Conservation (phyloP, 1,140 invertebrate genomes). For the Schlechtendalia chinensis region DNA sequence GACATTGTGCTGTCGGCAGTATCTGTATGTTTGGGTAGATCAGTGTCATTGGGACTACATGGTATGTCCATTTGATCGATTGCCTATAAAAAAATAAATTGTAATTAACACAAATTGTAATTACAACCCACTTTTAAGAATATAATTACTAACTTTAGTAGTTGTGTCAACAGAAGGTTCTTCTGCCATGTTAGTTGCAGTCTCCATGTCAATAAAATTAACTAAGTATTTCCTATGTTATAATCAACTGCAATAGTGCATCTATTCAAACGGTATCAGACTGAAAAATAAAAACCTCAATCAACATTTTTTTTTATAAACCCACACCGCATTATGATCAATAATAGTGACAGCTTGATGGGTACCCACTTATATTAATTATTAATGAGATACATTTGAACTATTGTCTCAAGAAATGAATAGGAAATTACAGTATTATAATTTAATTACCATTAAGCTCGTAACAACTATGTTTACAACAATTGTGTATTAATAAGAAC, state of each 20-base stretch:
- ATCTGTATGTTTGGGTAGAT: not conserved
- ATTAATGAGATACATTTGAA: constrained; percentile 8
- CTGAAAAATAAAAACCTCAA: not conserved
- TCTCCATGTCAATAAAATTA: constrained; percentile 31
- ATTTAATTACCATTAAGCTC: not conserved
- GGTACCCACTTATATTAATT: not conserved
- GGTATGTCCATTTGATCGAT: not conserved
- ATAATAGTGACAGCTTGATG: not conserved
- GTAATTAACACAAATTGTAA: not conserved
- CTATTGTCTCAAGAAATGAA: not conserved
- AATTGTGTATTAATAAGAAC: not conserved
- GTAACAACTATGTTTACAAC: not conserved
- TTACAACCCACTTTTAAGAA: too few relatives aligned
- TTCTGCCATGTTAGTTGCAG: constrained; percentile 1
- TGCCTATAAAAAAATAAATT: not conserved
- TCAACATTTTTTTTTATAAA: not conserved
- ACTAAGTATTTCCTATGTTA: not conserved
- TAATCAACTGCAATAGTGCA: constrained; percentile 2
- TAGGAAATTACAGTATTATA: not conserved
- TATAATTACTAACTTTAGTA: constrained; percentile 8
- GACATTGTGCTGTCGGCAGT: not conserved
- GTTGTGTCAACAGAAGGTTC: constrained; percentile 8
- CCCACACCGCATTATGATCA: not conserved
- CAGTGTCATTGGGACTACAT: not conserved
- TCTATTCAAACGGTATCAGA: not conserved